Evolutionary conservation across 2,888 invertebrate species (phyloP), one percentile per base, ranked within the genome.

Genomic region (Xestoiulus laeticollis): DNA sequence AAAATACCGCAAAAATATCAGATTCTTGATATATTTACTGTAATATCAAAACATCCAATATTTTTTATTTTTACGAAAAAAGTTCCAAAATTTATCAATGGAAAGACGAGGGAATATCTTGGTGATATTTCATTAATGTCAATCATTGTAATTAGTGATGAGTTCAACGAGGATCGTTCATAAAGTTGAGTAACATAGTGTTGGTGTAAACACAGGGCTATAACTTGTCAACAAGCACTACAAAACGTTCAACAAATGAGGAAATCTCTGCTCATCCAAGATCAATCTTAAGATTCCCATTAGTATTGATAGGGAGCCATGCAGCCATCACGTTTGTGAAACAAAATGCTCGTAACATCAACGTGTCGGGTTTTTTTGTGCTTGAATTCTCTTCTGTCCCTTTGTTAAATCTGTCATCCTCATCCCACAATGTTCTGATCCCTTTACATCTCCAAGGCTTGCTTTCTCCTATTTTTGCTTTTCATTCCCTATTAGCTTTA

Each of bases 401-500:
- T 68, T 68, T 68, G 22, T 68, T 10, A 68, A 68, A 68, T 68
- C 68, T 19, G 22, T 68, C 68, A 19, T 68, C 68, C 26, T 10
- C 68, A 10, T 68, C 26, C 6, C 22, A 26, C 68, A 19, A 68
- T 8, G 68, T 68, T 22, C 68, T 68, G 68, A 68, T 68, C 68
- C 68, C 26, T 68, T n/a, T 26, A 68, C 26, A 68, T 68, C 68
- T n/a, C 68, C 68, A 68, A 26, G 26, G 68, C 26, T 68, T 68
- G 68, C 68, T 68, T 68, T 68, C 68, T 68, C 68, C 26, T 68
- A 26, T 8, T 26, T 68, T 68, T 68, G 22, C 68, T 26, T 26
- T 68, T 68, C 68, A 68, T 68, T 68, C 68, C 26, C 68, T 68
- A 68, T 68, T 68, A 68, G 68, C 26, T 68, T 68, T 68, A 68